Base-by-base conservation (phyloP, 2,797 vertebrate genomes). In the Helostoma temminkii region DNA sequence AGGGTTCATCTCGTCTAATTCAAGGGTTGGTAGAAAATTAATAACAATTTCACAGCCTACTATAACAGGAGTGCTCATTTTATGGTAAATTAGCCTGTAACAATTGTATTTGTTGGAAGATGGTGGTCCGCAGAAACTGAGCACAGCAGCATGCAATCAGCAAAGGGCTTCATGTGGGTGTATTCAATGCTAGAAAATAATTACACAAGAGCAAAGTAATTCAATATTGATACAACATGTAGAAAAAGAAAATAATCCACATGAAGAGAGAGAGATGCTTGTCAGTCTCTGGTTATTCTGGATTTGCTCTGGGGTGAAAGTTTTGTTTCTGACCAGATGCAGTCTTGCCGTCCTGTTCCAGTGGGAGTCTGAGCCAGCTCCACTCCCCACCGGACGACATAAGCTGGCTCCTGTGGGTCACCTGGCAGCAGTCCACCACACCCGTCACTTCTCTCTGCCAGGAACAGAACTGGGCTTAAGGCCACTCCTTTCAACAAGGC, bases 1-100 rank as follows among this genome's bases (percentile, higher is more conserved):
- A 45, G 25, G 12, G 47, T 28, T 25, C 2, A 9, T 52, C 68
- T 79, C 57, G 28, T 80, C 55, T 36, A 45, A 75, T 57, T 76
- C 39, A 52, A 69, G 45, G 56, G 63, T 83, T 79, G 74, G 81
- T 62, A 63, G 74, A 82, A n/a, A 90, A 87, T 88, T 79, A 83
- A 82, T 88, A 83, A 72, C 59, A 57, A 92, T 90, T 91, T 91
- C 86, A 88, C 85, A 83, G 78, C 53, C 47, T 46, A 52, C 83
- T 76, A 84, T 74, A 78, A 86, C 41, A 63, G 71, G 71, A 86
- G 67, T 32, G 62, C 70, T 88, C 76, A 89, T 91, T 90, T 92
- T 81, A 90, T 75, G 88, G 68, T 34, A 41, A 69, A 88, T 90
- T 85, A 82, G 48, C 28, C 70, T 75, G 70, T 16, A 76, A 87